These are phyloP conservation scores for Smutsia temminckii DNA, from an alignment of 2,797 vertebrate genomes.

Conservation along the genomic window DNA sequence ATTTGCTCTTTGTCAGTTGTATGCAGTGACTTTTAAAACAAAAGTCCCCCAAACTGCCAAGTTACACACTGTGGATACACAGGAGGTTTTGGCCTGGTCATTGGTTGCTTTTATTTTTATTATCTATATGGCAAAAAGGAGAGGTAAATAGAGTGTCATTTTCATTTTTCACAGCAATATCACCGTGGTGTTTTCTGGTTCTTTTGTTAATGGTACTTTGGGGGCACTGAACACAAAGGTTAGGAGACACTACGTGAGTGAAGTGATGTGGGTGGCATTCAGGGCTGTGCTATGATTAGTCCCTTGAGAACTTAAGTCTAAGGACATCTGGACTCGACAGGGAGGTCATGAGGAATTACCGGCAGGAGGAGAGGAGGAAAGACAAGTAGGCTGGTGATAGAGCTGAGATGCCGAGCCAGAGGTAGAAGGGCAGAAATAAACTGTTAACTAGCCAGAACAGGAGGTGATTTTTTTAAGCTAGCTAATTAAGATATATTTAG, in stretches of 20 bases:
- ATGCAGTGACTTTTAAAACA: neutral
- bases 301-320: conserved; percentile 78
- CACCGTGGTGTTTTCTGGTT: conserved; percentile 54
- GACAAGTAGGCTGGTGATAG: conserved; percentile 62
- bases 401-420: conserved; percentile 60
- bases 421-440: conserved; percentile 73
- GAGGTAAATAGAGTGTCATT: conserved; percentile 25
- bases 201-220: conserved; percentile 66
- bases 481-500: conserved; percentile 86
- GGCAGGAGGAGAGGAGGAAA: conserved; percentile 58
- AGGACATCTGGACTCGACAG: conserved; percentile 78
- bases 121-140: neutral
- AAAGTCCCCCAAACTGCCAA: neutral
- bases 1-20: conserved; percentile 26
- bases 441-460: conserved; percentile 88
- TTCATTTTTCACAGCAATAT: conserved; percentile 49
- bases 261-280: conserved; percentile 45
- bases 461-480: conserved; percentile 82
- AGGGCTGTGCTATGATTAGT: conserved; percentile 78
- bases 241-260: conserved; percentile 60
- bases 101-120: neutral
- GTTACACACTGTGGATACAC: neutral
- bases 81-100: neutral
- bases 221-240: conserved; percentile 56
- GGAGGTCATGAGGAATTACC: conserved; percentile 70